These are phyloP conservation scores for Paraescarpia echinospica DNA, from an alignment of 1,140 invertebrate species.

Conservation along the genomic window DNA sequence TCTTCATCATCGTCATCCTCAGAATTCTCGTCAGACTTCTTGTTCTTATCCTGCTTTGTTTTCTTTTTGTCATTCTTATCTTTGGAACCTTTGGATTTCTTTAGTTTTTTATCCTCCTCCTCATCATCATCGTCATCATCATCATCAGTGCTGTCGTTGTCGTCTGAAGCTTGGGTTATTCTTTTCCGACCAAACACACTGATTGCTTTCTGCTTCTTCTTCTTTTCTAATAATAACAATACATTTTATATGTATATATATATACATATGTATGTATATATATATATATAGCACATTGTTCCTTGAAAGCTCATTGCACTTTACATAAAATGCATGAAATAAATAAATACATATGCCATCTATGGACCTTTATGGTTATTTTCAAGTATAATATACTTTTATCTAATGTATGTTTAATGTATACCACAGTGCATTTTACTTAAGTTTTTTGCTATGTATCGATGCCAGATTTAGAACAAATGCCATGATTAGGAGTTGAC, in stretches of 20 bases:
- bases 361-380: no score
- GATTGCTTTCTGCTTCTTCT: background rate
- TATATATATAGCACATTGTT: no score
- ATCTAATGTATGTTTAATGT: no score
- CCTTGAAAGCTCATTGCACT: no score
- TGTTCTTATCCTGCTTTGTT: background rate
- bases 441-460: no score
- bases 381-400: no score
- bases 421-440: no score
- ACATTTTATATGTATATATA: background rate
- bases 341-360: no score
- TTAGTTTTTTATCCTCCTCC: background rate
- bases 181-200: background rate
- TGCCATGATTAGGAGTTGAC: no score
- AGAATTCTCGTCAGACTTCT: conserved; percentile 18
- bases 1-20: conserved; percentile 23
- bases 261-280: no score
- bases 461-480: no score
- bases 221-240: background rate
- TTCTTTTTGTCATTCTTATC: conserved; percentile 14
- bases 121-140: background rate
- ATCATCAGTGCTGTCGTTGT: background rate
- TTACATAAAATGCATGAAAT: no score
- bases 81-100: background rate
- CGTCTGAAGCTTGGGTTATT: background rate